A percentile compares a stretch with the other conserved stretches of the same genome.
phyloP scores from a whole-genome alignment of 2,888 invertebrate species.

The Tipula unca region DNA sequence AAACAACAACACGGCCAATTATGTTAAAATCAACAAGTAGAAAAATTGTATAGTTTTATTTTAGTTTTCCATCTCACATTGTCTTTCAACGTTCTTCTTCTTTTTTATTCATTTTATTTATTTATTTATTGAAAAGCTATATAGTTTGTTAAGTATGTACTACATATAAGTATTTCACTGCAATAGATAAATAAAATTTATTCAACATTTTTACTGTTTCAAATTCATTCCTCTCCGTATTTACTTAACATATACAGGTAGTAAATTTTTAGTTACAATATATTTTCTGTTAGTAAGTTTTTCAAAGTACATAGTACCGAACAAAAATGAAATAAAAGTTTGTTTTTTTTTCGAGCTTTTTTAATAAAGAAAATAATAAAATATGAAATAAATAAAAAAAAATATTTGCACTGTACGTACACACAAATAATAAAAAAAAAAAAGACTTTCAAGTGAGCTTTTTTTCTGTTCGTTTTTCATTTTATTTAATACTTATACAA shows the following conservation, averaged over 20 bases:
- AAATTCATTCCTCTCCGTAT: not conserved
- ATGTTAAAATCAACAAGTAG: not conserved
- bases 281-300: not conserved
- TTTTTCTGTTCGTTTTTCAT: not conserved
- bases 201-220: not conserved
- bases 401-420: not conserved
- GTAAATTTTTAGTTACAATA: not conserved
- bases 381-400: not conserved
- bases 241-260: too few species aligned
- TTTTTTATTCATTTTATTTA: not conserved
- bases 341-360: not conserved
- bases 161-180: not conserved
- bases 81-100: not conserved
- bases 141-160: not conserved
- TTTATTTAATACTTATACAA: not conserved
- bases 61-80: not conserved
- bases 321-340: not conserved
- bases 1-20: not conserved
- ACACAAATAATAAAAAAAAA: not conserved
- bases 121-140: not conserved
- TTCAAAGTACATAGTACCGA: not conserved
- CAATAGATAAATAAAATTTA: not conserved
- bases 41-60: not conserved
- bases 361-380: not conserved
- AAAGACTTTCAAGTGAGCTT: not conserved